Conservation (phyloP, 2,113 vertebrate genomes). For the Urocitellus parryii region DNA sequence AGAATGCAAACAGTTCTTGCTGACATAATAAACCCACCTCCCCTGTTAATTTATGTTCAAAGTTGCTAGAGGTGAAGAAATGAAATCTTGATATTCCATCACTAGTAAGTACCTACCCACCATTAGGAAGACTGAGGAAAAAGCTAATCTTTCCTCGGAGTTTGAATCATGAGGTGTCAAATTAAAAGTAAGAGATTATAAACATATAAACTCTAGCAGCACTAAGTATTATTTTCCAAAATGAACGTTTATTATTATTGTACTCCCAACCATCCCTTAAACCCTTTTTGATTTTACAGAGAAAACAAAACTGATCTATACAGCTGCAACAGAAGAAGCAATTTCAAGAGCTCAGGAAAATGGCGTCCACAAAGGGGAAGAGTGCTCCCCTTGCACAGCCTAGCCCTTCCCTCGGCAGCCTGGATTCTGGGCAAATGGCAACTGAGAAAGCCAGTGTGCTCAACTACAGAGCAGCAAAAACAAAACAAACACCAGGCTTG, state of each 20-base stretch:
- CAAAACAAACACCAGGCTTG: not conserved
- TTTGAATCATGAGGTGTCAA: not conserved
- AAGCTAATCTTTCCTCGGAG: not conserved
- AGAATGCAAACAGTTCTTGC: not conserved
- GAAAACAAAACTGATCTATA: conserved; percentile 47
- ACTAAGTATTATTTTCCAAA: not conserved
- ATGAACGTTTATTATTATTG: not conserved
- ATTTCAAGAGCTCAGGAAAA: conserved; percentile 42
- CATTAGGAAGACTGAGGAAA: not conserved
- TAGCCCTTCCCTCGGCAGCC: not conserved
- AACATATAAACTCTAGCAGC: too few species aligned
- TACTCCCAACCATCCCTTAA: not conserved
- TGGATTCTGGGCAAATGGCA: not conserved
- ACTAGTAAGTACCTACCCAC: not conserved
- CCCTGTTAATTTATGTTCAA: not conserved
- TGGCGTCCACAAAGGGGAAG: not conserved
- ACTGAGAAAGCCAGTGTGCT: not conserved
- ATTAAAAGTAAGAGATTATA: too few species aligned
- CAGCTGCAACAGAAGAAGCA: not conserved
- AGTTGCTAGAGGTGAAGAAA: not conserved
- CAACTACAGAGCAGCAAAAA: not conserved
- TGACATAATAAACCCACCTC: not conserved
- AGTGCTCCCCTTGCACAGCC: not conserved
- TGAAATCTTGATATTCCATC: not conserved
- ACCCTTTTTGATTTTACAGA: conserved; percentile 65